phyloP scores from a whole-genome alignment of 2,888 invertebrate genomes.

The Amblyjoppa proteus region DNA sequence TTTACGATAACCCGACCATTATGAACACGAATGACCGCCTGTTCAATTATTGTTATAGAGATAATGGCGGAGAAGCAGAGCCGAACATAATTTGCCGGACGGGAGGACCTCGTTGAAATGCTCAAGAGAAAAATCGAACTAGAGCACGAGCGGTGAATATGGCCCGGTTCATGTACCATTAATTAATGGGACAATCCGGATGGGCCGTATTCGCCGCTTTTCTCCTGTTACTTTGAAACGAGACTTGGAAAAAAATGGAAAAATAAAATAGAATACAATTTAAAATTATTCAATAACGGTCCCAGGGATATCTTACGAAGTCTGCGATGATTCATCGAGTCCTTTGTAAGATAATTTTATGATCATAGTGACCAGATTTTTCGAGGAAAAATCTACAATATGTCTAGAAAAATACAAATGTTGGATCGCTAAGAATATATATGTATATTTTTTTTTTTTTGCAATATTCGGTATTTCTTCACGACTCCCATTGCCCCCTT shows the following conservation, averaged over 20 bases:
- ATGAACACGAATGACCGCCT: slow-evolving; percentile 9
- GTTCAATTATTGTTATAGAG: slow-evolving; percentile 21
- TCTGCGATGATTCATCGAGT: background rate
- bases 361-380: background rate
- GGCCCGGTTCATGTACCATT: too few relatives aligned
- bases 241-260: too few relatives aligned
- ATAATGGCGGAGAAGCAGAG: background rate
- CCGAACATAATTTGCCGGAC: background rate
- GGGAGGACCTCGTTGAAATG: background rate
- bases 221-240: background rate
- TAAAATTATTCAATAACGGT: background rate
- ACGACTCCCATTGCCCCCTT: background rate
- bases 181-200: too few relatives aligned
- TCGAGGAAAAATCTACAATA: background rate
- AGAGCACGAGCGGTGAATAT: background rate
- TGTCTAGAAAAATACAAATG: background rate
- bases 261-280: background rate
- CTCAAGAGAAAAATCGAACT: background rate
- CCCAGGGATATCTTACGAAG: background rate
- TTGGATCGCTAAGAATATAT: background rate
- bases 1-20: slow-evolving; percentile 23
- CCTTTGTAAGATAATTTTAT: background rate
- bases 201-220: too few relatives aligned
- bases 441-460: background rate
- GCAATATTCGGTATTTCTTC: background rate